Evolutionary conservation across 2,888 invertebrate species (phyloP), one percentile per base, ranked within the genome.

Genomic region (Dysmachus trigonus): DNA sequence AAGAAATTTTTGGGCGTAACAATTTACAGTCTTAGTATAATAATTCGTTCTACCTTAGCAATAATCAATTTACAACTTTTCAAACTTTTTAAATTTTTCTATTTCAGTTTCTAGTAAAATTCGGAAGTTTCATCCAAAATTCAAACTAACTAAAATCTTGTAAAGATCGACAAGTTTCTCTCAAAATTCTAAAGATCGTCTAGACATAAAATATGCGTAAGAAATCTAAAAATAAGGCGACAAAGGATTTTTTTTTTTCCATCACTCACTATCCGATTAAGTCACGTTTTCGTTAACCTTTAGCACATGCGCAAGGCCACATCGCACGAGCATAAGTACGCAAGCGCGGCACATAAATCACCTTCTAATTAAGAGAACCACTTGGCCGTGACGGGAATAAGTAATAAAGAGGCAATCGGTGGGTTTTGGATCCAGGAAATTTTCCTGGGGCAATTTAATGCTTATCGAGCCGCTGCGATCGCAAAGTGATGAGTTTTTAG

Each of bases 311-410:
- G 73, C 31, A 73, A 73, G 73, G 73, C 73, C 73, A 31, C n/a
- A 33, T n/a, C 35, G 33, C n/a, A 31, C 15, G 27, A 73, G 7
- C 31, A 73, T 73, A 73, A 73, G 35, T 33, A 33, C 33, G 73
- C 73, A 33, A 73, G 7, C 73, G 35, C 73, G 31, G 35, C 35
- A 33, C 73, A 73, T 33, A 73, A 73, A 73, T 73, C 27, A 73
- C 31, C 73, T 73, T 73, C 73, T 81, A 53, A 81, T 81, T 81
- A 81, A 81, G 53, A 81, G 18, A 81, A n/a, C 81, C 53, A 53
- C 35, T 81, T 31, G 33, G 13, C 62, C 81, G 47, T 81, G 81
- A 81, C 81, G 33, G 18, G 81, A 41, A 41, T 41, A 81, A 62
- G n/a, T 81, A 81, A 81, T 33, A 81, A 81, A 33, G 31, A 81